Percentiles rank a stretch among this genome's conserved stretches.
Conservation (phyloP, 2,113 vertebrate species). For the Notothenia coriiceps region DNA sequence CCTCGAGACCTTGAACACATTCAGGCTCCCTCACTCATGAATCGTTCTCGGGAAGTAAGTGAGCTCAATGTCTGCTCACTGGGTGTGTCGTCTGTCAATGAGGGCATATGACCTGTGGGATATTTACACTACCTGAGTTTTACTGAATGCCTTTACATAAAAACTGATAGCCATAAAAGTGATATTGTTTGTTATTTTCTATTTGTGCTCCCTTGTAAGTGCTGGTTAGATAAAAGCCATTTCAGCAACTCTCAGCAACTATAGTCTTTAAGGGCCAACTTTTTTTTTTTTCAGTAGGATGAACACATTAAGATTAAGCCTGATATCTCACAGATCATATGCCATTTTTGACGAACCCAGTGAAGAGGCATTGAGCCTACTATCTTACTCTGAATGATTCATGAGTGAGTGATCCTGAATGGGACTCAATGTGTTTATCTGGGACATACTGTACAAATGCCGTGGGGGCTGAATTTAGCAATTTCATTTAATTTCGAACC, state of each 20-base stretch:
- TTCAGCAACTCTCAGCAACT: background rate
- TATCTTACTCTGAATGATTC: too few relatives aligned
- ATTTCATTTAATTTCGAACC: background rate
- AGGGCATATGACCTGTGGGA: background rate
- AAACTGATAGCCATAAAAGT: too few relatives aligned
- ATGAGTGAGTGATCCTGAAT: too few relatives aligned
- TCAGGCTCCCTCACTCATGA: slow-evolving; percentile 1
- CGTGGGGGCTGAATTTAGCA: background rate
- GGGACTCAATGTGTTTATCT: too few relatives aligned
- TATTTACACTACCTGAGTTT: background rate
- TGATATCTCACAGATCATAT: too few relatives aligned
- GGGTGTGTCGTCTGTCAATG: background rate
- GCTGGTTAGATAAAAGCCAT: background rate
- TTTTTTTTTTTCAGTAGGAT: too few relatives aligned
- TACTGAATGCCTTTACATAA: background rate
- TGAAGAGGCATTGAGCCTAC: too few relatives aligned
- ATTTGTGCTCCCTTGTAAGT: background rate
- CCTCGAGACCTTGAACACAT: background rate
- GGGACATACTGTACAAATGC: too few relatives aligned
- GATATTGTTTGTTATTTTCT: too few relatives aligned
- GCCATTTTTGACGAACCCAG: too few relatives aligned
- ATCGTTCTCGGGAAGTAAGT: slow-evolving; percentile 6
- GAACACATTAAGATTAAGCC: too few relatives aligned
- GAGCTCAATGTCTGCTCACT: background rate
- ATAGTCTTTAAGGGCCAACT: too few relatives aligned